Conservation (phyloP, 2,113 vertebrate genomes). For the Toxotes jaculatrix region DNA sequence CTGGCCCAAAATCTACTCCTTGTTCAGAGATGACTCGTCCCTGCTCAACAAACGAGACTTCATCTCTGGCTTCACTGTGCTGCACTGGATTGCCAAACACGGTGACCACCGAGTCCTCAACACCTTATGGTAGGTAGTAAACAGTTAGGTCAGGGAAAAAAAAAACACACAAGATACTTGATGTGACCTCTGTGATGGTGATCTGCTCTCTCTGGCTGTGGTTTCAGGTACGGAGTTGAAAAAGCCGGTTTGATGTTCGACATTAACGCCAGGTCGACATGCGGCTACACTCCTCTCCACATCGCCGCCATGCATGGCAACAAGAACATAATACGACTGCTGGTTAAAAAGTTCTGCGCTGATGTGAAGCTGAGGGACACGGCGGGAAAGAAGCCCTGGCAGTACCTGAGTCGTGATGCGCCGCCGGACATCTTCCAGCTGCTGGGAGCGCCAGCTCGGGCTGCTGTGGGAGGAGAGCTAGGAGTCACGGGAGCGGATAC, state of each 20-base stretch:
- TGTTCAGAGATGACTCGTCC: slow-evolving; percentile 89
- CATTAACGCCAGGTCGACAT: slow-evolving; percentile 84
- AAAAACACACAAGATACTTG: neutral
- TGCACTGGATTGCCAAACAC: slow-evolving; percentile 97
- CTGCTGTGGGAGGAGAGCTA: neutral
- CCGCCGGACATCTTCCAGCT: slow-evolving; percentile 87
- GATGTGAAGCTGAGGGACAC: slow-evolving; percentile 86
- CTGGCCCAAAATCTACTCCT: slow-evolving; percentile 86
- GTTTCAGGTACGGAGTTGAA: slow-evolving; percentile 77
- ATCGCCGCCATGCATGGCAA: slow-evolving; percentile 92
- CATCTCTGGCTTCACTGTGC: slow-evolving; percentile 91
- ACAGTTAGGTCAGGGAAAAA: too few species aligned
- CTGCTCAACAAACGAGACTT: slow-evolving; percentile 91
- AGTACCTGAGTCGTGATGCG: slow-evolving; percentile 84
- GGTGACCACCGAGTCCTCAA: slow-evolving; percentile 88
- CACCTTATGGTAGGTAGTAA: slow-evolving; percentile 81
- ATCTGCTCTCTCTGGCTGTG: neutral
- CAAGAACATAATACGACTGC: slow-evolving; percentile 87
- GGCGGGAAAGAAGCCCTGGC: slow-evolving; percentile 92
- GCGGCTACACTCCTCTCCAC: slow-evolving; percentile 94
- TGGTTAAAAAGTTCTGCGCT: slow-evolving; percentile 89
- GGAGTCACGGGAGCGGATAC: fast-evolving
- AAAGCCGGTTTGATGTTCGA: slow-evolving; percentile 85
- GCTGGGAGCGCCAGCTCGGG: slow-evolving; percentile 84
- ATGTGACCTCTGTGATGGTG: too few species aligned